Conservation (phyloP, 2,113 vertebrate species). For the Suricata suricatta region DNA sequence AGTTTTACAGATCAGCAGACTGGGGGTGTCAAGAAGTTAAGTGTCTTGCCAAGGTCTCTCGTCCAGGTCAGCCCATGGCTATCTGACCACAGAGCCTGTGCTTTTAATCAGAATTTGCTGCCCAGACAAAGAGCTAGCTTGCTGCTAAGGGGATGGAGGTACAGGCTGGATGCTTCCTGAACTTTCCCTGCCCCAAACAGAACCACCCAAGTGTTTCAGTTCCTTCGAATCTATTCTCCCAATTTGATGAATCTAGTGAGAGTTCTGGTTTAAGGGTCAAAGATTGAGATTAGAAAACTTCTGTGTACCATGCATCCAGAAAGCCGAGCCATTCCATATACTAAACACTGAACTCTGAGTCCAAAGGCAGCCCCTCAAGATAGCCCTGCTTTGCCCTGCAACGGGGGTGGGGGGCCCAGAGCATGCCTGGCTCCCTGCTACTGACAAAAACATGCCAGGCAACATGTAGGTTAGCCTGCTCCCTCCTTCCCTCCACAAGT, state of each 20-base stretch:
- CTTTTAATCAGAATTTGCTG: not conserved
- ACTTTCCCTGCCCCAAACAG: not conserved
- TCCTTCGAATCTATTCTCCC: not conserved
- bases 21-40: not conserved
- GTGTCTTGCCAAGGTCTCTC: not conserved
- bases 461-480: not conserved
- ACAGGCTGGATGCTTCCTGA: not conserved
- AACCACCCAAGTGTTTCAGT: not conserved
- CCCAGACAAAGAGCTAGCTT: not conserved
- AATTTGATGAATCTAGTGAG: not conserved
- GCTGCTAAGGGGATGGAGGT: not conserved
- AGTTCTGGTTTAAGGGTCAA: not conserved
- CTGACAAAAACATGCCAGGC: not conserved
- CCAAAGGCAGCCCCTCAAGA: not conserved
- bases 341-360: not conserved
- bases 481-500: not conserved
- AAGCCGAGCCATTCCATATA: not conserved
- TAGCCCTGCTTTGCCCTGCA: fast-evolving
- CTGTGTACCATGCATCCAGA: not conserved
- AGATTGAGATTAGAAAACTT: not conserved
- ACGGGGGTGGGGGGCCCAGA: not conserved
- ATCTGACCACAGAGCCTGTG: not conserved
- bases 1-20: not conserved
- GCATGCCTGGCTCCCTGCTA: not conserved
- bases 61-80: not conserved